Percentiles rank a stretch among this genome's conserved stretches.
These are phyloP conservation scores for Drosophila ficusphila DNA, from an alignment of 1,140 invertebrate genomes.

Conservation along the genomic window DNA sequence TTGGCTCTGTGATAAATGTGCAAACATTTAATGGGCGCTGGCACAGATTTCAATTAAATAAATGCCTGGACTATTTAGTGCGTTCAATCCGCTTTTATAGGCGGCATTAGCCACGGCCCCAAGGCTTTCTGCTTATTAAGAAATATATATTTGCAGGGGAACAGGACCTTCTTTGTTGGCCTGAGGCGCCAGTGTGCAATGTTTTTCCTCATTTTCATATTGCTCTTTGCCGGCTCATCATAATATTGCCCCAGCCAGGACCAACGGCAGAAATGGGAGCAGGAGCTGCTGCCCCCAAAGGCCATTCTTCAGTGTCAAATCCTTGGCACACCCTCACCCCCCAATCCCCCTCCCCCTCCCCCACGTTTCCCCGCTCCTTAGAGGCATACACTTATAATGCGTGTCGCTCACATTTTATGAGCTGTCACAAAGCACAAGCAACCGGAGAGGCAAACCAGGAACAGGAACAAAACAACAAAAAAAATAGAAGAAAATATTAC, in stretches of 20 bases:
- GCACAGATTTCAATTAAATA: conserved; percentile 76
- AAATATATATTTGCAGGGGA: conserved; percentile 41
- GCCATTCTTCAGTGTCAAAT: conserved; percentile 79
- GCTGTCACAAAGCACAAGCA: conserved; percentile 72
- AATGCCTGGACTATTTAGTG: conserved; percentile 73
- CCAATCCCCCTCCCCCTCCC: too few relatives aligned
- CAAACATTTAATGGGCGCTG: conserved; percentile 56
- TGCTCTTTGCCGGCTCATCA: conserved; percentile 70
- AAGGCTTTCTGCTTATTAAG: conserved; percentile 70
- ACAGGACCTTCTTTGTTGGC: conserved; percentile 44
- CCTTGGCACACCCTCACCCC: conserved; percentile 36
- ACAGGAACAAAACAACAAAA: conserved; percentile 33
- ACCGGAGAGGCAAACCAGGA: conserved; percentile 43
- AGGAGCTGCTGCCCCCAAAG: conserved; percentile 44
- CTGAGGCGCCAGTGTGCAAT: conserved; percentile 51
- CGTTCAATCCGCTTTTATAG: conserved; percentile 66
- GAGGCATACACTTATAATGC: conserved; percentile 71
- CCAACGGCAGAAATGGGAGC: background rate
- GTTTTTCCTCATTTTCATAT: conserved; percentile 75
- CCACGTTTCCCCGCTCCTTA: conserved; percentile 24
- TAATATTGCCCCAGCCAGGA: conserved; percentile 53
- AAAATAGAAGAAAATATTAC: conserved; percentile 33
- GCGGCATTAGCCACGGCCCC: conserved; percentile 20
- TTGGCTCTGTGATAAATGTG: conserved; percentile 45
- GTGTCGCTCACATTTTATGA: conserved; percentile 80